Base-by-base conservation (phyloP, 1,140 invertebrate genomes). In the Oscheius sp. region DNA sequence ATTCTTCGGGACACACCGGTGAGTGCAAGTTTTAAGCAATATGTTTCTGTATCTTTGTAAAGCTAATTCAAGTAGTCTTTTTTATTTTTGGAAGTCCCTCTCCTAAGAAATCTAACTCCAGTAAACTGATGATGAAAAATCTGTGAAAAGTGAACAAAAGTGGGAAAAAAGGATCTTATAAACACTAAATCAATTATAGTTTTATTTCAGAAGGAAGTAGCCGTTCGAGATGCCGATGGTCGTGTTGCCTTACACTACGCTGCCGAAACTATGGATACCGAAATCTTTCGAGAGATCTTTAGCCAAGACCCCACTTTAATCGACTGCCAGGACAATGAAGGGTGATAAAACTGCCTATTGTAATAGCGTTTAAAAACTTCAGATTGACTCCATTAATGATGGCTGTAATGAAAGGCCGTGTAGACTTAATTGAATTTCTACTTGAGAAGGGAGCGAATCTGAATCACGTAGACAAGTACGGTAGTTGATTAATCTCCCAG, bases 241-340 rank as follows among this genome's bases (percentile, higher is more conserved):
- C 78, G 84, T 46, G 84, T 84, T 3, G 85, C 86, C 0, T 68
- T 87, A 0, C 86, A 87, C 69, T 86, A 87, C 77, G 87, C 86
- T 68, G 86, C 84, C 0, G 86, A 86, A 49, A 87, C 85, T 70
- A 72, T 79, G 34, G 81, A 86, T 69, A 82, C 82, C 42, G 76
- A 79, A 35, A 85, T 85, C 73, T 85, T 86, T 10, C 80, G 84
- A 63, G 76, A 82, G 61, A 70, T 87, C 7, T 31, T 26, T 18
- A 42, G 34, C 13, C 28, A 61, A 26, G 66, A 68, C 36, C 66
- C 66, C 10, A 15, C 28, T 15, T 49, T 68, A 62, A 18, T 68
- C 10, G 66, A 68, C 31, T 28, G 3, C 26, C 45, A 58, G 23
- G 66, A 68, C 34, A 31, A 31, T 31, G 20, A 68, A 28, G 66